Conservation (phyloP, 2,113 vertebrate species). For the Pycnonotus jocosus region DNA sequence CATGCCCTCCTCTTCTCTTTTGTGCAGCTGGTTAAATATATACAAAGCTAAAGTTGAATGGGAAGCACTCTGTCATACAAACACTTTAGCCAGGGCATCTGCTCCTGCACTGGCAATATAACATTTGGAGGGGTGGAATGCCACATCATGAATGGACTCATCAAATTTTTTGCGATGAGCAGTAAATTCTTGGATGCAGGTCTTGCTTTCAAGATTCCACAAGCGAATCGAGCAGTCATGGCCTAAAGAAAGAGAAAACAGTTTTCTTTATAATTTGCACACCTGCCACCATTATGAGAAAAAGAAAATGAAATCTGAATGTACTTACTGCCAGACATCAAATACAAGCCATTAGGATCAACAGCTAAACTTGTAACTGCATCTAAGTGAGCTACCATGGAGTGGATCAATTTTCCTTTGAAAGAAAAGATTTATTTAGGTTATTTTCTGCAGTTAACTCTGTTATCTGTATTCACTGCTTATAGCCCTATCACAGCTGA, state of each 20-base stretch:
- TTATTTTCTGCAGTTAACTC: constrained; percentile 19
- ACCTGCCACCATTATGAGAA: not conserved
- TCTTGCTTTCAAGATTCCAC: constrained; percentile 99
- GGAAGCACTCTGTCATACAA: constrained; percentile 87
- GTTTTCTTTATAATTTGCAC: not conserved
- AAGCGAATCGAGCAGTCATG: constrained; percentile 98
- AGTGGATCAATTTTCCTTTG: constrained; percentile 92
- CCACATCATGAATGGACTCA: constrained; percentile 97
- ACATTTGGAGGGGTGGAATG: constrained; percentile 97
- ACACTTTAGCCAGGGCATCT: constrained; percentile 98
- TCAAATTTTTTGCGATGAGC: constrained; percentile 98
- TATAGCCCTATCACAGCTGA: not conserved
- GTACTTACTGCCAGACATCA: constrained; percentile 99
- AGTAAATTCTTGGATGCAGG: constrained; percentile 98
- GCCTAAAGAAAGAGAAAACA: constrained; percentile 72
- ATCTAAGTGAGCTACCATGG: constrained; percentile 98
- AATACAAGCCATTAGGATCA: constrained; percentile 96
- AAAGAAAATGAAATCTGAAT: constrained; percentile 7
- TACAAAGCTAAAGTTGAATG: constrained; percentile 71
- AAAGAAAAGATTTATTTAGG: constrained; percentile 37
- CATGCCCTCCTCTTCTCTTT: constrained; percentile 61
- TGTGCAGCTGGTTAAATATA: constrained; percentile 79
- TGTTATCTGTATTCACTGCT: not conserved
- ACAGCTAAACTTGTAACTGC: constrained; percentile 97
- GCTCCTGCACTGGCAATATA: constrained; percentile 98